Base-by-base conservation (phyloP, 37 sponge, comb jelly and placozoan species). In the Chondrilla cf. caribensis region DNA sequence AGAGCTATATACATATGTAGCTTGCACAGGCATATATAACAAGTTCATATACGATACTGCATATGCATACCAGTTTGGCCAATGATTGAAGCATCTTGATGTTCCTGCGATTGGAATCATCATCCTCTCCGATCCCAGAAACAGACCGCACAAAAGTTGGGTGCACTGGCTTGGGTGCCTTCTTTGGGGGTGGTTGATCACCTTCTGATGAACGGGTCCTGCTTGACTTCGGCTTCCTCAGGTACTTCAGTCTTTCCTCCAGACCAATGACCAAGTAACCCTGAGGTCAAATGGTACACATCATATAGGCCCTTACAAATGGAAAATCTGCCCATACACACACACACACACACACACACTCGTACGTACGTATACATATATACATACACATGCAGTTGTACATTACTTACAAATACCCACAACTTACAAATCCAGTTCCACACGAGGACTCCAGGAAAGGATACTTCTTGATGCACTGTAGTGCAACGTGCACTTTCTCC, bases 371-470 rank as follows among this genome's bases (percentile, higher is more conserved):
- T n/a, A n/a, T n/a, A n/a, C n/a, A n/a, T n/a, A n/a, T n/a, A n/a
- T n/a, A n/a, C n/a, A n/a, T n/a, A n/a, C n/a, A n/a, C n/a, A n/a
- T n/a, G n/a, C n/a, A 55, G 17, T 55, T 17, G 17, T 55, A 17
- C 57, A 55, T 55, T 55, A 17, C 11, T 17, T 19, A 55, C 17
- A 55, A 19, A 55, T 55, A 17, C 57, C 11, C 17, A 17, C 66
- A 64, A 35, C 55, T 62, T 82, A 82, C 82, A 67, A n/a, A 14
- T 41, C 67, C 82, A 82, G 41, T 9, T n/a, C n/a, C n/a, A n/a
- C n/a, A n/a, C 22, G 39, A 38, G 4, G 51, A 21, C 6, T 60
- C 36, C 19, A 84, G 65, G 29, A 84, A 84, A 4, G 78, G 43
- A 6, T 59, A 84, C 31, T 84, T 84, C 54, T 58, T 62, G 2